phyloP scores from a whole-genome alignment of 2,797 vertebrate species.

The Poecilia gillii region DNA sequence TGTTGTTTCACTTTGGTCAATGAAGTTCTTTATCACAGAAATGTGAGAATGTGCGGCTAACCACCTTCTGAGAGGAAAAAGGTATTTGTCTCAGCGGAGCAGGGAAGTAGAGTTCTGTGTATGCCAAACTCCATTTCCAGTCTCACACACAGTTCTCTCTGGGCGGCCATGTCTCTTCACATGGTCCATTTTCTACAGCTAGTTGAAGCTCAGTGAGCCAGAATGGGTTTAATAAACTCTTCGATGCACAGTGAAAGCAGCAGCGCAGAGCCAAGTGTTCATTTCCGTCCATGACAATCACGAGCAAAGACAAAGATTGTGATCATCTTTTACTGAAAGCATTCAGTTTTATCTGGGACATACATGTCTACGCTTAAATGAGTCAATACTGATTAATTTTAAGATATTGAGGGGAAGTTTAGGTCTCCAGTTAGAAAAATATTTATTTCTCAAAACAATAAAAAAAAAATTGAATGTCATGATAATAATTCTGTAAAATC shows the following conservation, averaged over 20 bases:
- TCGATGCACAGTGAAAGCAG: constrained; percentile 20
- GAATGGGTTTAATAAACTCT: constrained; percentile 45
- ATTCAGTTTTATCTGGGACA: background rate
- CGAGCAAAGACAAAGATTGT: background rate
- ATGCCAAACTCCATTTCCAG: background rate
- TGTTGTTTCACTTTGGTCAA: background rate
- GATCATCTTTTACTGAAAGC: background rate
- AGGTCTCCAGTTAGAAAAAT: background rate
- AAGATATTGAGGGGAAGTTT: background rate
- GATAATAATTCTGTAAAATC: background rate
- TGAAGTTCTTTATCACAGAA: background rate
- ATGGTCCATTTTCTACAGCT: constrained; percentile 50
- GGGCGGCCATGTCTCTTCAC: constrained; percentile 49
- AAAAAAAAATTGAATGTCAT: no score
- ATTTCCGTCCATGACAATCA: constrained; percentile 19
- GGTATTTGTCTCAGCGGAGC: constrained; percentile 31
- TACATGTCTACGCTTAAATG: background rate
- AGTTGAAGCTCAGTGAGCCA: constrained; percentile 36
- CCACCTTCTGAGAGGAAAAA: constrained; percentile 32
- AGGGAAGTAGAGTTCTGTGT: constrained; percentile 17
- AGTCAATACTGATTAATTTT: background rate
- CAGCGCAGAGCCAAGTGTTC: constrained; percentile 7
- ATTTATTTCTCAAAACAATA: background rate
- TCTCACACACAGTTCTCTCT: constrained; percentile 24
- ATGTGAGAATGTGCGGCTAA: background rate